Base-by-base conservation (phyloP, 2,113 vertebrate species). In the Melanerpes aurifrons region DNA sequence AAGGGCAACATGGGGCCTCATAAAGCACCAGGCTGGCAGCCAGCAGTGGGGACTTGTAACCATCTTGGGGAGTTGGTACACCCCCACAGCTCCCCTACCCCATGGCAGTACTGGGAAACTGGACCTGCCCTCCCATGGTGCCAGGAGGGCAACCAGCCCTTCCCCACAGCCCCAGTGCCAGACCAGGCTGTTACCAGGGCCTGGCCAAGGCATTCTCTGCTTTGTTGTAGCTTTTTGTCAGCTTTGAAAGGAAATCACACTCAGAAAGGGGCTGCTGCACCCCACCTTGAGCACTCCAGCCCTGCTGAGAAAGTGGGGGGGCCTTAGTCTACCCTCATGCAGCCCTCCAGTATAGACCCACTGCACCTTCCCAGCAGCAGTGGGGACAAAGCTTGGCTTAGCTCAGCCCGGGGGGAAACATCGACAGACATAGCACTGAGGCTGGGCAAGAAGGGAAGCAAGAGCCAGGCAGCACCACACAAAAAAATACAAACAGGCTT, bases 401-500 rank as follows among this genome's bases (percentile, higher is more conserved):
- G 37, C 9, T 26, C 76, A 73, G 37, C 9, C 26, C 28, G 1
- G 0, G 4, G 37, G 29, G 25, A 17, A 26, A 32, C 22, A 43
- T 21, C 0, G 3, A 12, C 15, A 24, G 7, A 21, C 13, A 13
- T 0, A 1, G 26, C 3, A 0, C 53, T 10, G 20, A 87, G 35
- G 25, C 31, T 8, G 28, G 22, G n/a, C 54, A 70, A 69, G n/a
- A 32, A 37, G 26, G 10, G 45, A 82, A 86, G 86, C 15, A 87
- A 70, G 16, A 90, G 26, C 18, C 0, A 6, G n/a, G 45, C n/a
- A 58, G 56, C 29, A 64, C 14, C 8, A n/a, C 26, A 31, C 11
- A 22, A 77, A 94, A 94, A 96, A 95, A 93, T 96, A 96, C 80
- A 96, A 96, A 96, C 37, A 75, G 82, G 45, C 61, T 96, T 96